A percentile compares a stretch with the other conserved stretches of the same genome.
Conservation (phyloP, 1,140 invertebrate genomes). For the Frieseomelitta varia region DNA sequence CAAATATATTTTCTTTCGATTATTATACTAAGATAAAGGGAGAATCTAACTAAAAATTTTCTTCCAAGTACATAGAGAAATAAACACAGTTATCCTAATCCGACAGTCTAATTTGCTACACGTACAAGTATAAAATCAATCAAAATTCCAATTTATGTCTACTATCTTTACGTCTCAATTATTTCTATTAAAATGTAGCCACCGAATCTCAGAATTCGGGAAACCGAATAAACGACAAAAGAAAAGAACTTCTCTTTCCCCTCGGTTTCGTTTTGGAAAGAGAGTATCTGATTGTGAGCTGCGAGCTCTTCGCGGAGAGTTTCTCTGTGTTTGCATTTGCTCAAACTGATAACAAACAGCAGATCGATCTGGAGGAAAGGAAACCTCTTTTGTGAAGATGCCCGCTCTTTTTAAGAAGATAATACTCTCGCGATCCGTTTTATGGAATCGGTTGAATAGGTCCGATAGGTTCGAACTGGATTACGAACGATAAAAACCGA, state of each 20-base stretch:
- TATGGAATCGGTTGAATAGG: slow-evolving; percentile 9
- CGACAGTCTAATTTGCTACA: too few relatives aligned
- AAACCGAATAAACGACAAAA: neutral
- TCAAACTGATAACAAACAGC: neutral
- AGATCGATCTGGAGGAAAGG: neutral
- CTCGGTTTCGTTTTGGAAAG: neutral
- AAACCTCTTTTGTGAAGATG: neutral
- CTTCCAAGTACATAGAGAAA: too few relatives aligned
- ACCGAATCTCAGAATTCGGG: too few relatives aligned
- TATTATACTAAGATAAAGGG: too few relatives aligned
- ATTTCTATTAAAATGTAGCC: neutral
- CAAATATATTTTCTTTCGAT: too few relatives aligned
- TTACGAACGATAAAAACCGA: slow-evolving; percentile 7
- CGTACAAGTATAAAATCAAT: too few relatives aligned
- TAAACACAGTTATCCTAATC: too few relatives aligned
- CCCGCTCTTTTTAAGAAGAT: neutral
- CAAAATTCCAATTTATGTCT: too few relatives aligned
- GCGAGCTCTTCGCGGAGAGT: neutral
- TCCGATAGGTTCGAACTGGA: slow-evolving; percentile 11
- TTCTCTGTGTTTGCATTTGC: neutral
- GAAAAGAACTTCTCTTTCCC: neutral
- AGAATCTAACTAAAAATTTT: too few relatives aligned
- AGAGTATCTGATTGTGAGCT: neutral
- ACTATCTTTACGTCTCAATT: too few relatives aligned
- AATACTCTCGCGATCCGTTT: slow-evolving; percentile 23